Base-by-base conservation (phyloP, 2,113 vertebrate genomes). In the Neolamprologus hecqui region DNA sequence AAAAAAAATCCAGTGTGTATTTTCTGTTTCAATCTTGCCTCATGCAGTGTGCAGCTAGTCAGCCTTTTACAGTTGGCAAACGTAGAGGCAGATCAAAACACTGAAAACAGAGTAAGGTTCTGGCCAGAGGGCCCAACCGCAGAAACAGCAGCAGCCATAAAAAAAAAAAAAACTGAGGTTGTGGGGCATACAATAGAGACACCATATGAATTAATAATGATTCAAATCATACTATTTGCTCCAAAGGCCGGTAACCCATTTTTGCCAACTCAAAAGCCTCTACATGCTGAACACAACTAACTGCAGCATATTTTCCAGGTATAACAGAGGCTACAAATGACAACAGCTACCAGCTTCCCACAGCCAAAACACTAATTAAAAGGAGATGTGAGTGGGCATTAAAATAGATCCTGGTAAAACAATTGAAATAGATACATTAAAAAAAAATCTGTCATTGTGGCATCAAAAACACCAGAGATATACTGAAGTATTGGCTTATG, bases 161-260 rank as follows among this genome's bases (percentile, higher is more conserved):
- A 70, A 94, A 94, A 92, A 94, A 92, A 37, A 26, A 26, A 26
- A 26, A 2, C 31, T 90, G 40, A 91, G 88, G 86, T 88, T 93
- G 84, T 82, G 88, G 83, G 89, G 81, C 87, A 53, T 77, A 84
- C 79, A 87, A 86, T 58, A 54, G 42, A 92, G 89, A 92, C 85
- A 84, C 75, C 63, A 26, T 35, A 90, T 90, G 90, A 94, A 95
- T 92, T 88, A 92, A 86, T 94, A 91, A 95, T 92, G 84, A 95
- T 87, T 93, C 65, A 82, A 86, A 93, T 92, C 60, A 86, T 84
- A 68, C 79, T 51, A 75, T 87, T 91, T 83, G 88, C 79, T 90
- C 88, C 85, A 84, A 70, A 91, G 88, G 75, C 83, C 12, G 11
- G 85, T 85, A 83, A 86, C 70, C 37, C 3, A 31, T 77, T 77